These are phyloP conservation scores for Netelia virgata DNA, from an alignment of 2,888 invertebrate genomes.

Conservation along the genomic window DNA sequence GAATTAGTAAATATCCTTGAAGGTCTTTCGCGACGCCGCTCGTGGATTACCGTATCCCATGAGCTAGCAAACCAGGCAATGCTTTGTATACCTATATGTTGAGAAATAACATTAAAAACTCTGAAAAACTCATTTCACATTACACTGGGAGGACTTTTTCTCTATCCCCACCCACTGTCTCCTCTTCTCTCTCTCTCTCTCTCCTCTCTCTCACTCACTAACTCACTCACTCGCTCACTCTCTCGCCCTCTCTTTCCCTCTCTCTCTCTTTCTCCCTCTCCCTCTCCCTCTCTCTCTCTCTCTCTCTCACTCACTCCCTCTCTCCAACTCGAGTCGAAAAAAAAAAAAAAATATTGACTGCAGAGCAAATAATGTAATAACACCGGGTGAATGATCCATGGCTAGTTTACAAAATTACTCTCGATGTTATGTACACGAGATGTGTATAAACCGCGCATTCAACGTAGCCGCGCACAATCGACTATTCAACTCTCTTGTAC, in stretches of 20 bases:
- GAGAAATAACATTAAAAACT: slow-evolving; percentile 42
- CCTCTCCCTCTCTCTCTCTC: not conserved
- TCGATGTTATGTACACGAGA: slow-evolving; percentile 15
- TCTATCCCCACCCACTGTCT: not conserved
- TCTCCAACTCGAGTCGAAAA: not conserved
- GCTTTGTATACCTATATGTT: not conserved
- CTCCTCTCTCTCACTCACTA: not conserved
- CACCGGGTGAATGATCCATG: slow-evolving; percentile 38
- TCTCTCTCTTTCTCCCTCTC: not conserved
- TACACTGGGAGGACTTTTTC: not conserved
- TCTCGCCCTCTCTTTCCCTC: not conserved
- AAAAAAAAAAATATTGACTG: not conserved
- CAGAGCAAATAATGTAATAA: slow-evolving; percentile 37
- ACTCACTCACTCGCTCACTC: not conserved
- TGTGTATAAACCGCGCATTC: slow-evolving; percentile 36
- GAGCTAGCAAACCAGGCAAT: slow-evolving; percentile 13
- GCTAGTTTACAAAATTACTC: slow-evolving; percentile 30
- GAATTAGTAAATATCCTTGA: slow-evolving; percentile 80
- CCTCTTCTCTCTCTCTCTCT: not conserved
- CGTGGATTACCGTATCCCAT: slow-evolving; percentile 1
- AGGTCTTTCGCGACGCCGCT: slow-evolving; percentile 41
- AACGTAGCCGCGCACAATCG: slow-evolving; percentile 24
- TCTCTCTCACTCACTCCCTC: not conserved
- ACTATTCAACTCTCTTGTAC: slow-evolving; percentile 24
- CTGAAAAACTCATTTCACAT: slow-evolving; percentile 55